A percentile compares a stretch with the other conserved stretches of the same genome.
Conservation (phyloP, 2,888 invertebrate species). For the Carcina quercana region DNA sequence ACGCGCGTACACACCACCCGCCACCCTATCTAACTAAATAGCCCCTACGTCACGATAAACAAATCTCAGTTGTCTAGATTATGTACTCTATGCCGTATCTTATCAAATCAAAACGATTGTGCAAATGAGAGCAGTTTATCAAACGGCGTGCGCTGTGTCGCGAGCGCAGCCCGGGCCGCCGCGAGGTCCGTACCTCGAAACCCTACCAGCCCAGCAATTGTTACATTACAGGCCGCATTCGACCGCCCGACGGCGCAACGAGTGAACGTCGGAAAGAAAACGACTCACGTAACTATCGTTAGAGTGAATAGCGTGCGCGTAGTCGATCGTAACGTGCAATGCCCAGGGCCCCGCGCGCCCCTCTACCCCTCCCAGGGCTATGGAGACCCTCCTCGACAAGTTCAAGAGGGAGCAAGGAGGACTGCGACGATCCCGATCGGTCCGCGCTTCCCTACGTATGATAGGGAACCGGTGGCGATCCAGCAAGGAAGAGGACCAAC, state of each 20-base stretch:
- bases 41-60: slow-evolving; percentile 47
- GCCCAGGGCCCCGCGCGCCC: slow-evolving; percentile 56
- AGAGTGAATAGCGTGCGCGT: slow-evolving; percentile 65
- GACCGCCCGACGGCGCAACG: slow-evolving; percentile 50
- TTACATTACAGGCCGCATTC: slow-evolving; percentile 58
- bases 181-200: slow-evolving; percentile 41
- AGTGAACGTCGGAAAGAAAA: slow-evolving; percentile 63
- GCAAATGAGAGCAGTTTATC: slow-evolving; percentile 65
- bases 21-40: slow-evolving; percentile 21
- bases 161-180: slow-evolving; percentile 37
- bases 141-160: slow-evolving; percentile 22
- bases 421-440: slow-evolving; percentile 78
- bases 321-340: slow-evolving; percentile 66
- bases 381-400: slow-evolving; percentile 70
- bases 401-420: slow-evolving; percentile 68
- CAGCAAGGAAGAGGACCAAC: slow-evolving; percentile 50
- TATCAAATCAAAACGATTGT: slow-evolving; percentile 62
- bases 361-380: slow-evolving; percentile 59
- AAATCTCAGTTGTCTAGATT: slow-evolving; percentile 60
- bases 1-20: slow-evolving; percentile 1
- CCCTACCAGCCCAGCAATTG: slow-evolving; percentile 34
- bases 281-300: slow-evolving; percentile 66
- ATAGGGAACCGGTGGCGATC: slow-evolving; percentile 77
- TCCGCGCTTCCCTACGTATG: slow-evolving; percentile 80
- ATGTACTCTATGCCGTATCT: slow-evolving; percentile 53